Evolutionary conservation across 2,797 vertebrate genomes (phyloP).

Genomic region (Anabas testudineus): DNA sequence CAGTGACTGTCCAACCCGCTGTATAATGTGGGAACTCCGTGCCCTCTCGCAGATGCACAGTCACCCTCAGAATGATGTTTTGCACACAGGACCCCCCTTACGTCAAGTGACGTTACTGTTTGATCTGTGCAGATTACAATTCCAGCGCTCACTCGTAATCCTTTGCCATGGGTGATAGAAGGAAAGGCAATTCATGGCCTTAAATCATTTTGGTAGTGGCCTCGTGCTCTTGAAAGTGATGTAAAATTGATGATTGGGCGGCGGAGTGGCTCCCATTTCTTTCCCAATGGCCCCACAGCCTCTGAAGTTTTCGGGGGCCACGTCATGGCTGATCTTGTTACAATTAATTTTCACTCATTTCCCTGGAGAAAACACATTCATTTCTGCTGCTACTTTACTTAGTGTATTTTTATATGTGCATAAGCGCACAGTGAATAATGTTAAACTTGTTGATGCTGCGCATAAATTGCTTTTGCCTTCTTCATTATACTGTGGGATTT

Average conservation of each 20-base stretch:
- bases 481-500: slow-evolving; percentile 59
- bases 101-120: slow-evolving; percentile 20
- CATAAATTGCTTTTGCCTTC: slow-evolving; percentile 55
- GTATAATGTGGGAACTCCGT: slow-evolving; percentile 10
- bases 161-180: slow-evolving; percentile 49
- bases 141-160: slow-evolving; percentile 61
- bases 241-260: slow-evolving; percentile 75
- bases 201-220: slow-evolving; percentile 71
- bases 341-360: slow-evolving; percentile 55
- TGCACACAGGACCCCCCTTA: slow-evolving; percentile 35
- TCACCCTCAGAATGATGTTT: slow-evolving; percentile 24
- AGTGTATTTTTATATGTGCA: slow-evolving; percentile 48
- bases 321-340: slow-evolving; percentile 70
- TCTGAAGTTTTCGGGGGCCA: slow-evolving; percentile 71
- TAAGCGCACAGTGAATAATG: slow-evolving; percentile 51
- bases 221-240: slow-evolving; percentile 64
- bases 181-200: slow-evolving; percentile 68
- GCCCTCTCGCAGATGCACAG: slow-evolving; percentile 12
- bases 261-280: slow-evolving; percentile 67
- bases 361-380: slow-evolving; percentile 42
- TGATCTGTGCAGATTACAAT: slow-evolving; percentile 62
- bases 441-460: slow-evolving; percentile 43
- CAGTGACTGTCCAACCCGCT: slow-evolving; percentile 12
- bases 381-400: slow-evolving; percentile 47
- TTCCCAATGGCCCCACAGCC: slow-evolving; percentile 54